These are phyloP conservation scores for Cancer borealis DNA, from an alignment of 2,888 invertebrate genomes.

Conservation along the genomic window DNA sequence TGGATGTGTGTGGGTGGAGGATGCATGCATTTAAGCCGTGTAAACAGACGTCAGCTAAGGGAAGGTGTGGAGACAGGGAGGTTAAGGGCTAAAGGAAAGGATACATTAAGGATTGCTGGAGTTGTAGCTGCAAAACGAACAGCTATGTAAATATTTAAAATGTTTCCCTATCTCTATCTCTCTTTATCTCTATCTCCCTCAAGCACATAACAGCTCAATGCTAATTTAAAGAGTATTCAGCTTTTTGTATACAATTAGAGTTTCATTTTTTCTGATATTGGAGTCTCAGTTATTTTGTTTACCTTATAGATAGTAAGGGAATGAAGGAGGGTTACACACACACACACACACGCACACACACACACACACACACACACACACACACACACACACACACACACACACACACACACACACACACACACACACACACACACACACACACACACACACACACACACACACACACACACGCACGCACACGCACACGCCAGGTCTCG, in stretches of 20 bases:
- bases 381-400: background rate
- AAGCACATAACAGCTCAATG: background rate
- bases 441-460: slow-evolving; percentile 26
- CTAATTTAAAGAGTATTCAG: background rate
- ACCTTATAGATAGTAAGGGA: too few relatives aligned
- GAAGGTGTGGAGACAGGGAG: background rate
- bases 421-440: background rate
- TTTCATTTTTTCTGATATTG: background rate
- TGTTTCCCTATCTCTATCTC: too few relatives aligned
- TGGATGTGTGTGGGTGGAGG: too few relatives aligned
- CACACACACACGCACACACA: slow-evolving; percentile 28
- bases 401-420: slow-evolving; percentile 14
- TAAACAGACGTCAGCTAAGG: background rate
- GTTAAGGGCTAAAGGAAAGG: background rate
- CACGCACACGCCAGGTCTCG: background rate
- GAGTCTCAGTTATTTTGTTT: too few relatives aligned
- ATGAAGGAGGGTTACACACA: too few relatives aligned
- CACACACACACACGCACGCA: background rate
- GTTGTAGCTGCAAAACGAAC: background rate
- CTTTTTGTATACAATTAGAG: background rate
- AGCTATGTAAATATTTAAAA: background rate
- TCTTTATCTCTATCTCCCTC: background rate
- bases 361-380: slow-evolving; percentile 14
- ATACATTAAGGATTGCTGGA: background rate
- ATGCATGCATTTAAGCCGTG: background rate